Base-by-base conservation (phyloP, 2,888 invertebrate species). In the Capitulum mitella region DNA sequence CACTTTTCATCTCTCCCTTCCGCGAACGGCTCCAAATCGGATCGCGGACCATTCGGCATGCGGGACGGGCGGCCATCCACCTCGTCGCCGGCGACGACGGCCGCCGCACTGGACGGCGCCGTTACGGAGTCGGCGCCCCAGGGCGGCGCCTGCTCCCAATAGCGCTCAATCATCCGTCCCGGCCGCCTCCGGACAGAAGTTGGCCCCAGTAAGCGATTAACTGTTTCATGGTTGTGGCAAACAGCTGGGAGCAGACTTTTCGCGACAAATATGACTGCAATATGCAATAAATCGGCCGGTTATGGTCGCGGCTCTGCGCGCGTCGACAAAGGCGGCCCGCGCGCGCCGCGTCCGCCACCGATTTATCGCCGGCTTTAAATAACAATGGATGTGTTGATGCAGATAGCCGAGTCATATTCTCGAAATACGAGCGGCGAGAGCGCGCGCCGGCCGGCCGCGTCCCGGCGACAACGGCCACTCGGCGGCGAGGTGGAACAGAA, bases 241-340 rank as follows among this genome's bases (percentile, higher is more conserved):
- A 37, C 70, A 70, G 70, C 70, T 70, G 70, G 37, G 8, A 14
- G 70, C 70, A 16, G 37, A 34, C 19, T 37, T 34, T 37, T 26
- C 37, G 70, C 70, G 70, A 70, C 70, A 37, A 70, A 70, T 70
- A 70, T 70, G 70, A 70, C 34, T 70, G 70, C 37, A 34, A 34
- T 34, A 14, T 37, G 70, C 37, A 3, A 19, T 70, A 70, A 70
- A 34, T 70, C 70, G 37, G 70, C 37, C 16, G 70, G 70, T 70
- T 34, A 70, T 32, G 70, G 70, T 26, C 14, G 61, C 61, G 32
- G 32, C 16, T n/a, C 32, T 32, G 32, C 61, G n/a, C 19, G 70
- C 70, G 70, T 22, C 70, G 37, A 16, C 70, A 22, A 22, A 12
- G 22, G 37, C 22, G 70, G n/a, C 8, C 34, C 6, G 37, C 5